A percentile compares a stretch with the other conserved stretches of the same genome.
Conservation (phyloP, 2,113 vertebrate genomes). For the Osmerus mordax region DNA sequence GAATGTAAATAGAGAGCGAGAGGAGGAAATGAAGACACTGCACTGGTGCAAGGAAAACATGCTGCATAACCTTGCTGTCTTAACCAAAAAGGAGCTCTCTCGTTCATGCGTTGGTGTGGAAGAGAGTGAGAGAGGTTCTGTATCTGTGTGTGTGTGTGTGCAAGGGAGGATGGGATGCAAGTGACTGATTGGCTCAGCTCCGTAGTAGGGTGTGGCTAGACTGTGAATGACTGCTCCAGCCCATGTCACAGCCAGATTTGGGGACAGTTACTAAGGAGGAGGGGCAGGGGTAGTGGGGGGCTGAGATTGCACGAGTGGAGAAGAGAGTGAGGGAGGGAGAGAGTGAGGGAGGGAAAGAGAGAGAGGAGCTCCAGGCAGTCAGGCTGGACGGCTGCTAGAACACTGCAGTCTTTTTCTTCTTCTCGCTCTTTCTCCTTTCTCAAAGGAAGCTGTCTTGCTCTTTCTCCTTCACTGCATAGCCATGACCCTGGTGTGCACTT, state of each 20-base stretch:
- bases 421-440: conserved; percentile 26
- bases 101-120: conserved; percentile 46
- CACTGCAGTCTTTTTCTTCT: conserved; percentile 71
- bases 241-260: conserved; percentile 53
- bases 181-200: conserved; percentile 56
- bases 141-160: conserved; percentile 42
- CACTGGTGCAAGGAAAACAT: conserved; percentile 27
- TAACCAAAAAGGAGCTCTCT: conserved; percentile 73
- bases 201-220: conserved; percentile 56
- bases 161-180: conserved; percentile 46
- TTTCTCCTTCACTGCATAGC: conserved; percentile 33
- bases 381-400: conserved; percentile 63
- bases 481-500: conserved; percentile 55
- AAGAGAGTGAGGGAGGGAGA: conserved; percentile 27
- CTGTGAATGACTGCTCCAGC: conserved; percentile 59
- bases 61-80: conserved; percentile 74
- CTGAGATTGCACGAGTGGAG: conserved; percentile 38
- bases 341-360: conserved; percentile 30
- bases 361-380: conserved; percentile 63
- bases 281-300: conserved; percentile 33
- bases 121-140: conserved; percentile 8
- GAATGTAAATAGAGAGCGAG: neutral
- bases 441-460: conserved; percentile 52
- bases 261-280: conserved; percentile 58
- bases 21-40: conserved; percentile 32